Percentiles rank a stretch among this genome's conserved stretches.
These are phyloP conservation scores for Esperia sulphurella DNA, from an alignment of 2,888 invertebrate genomes.

Conservation along the genomic window DNA sequence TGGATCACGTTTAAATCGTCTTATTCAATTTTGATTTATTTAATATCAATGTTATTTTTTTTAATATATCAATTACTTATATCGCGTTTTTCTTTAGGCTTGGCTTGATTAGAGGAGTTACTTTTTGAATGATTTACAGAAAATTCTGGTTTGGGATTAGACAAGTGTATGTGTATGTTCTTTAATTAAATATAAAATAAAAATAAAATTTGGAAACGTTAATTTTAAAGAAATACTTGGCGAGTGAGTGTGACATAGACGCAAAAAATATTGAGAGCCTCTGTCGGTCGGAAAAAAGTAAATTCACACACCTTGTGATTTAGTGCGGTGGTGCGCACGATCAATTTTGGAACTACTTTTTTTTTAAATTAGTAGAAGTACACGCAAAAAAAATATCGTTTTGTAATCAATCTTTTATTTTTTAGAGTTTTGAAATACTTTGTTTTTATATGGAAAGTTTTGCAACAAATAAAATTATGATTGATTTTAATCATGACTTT, in stretches of 20 bases:
- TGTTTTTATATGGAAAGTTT: neutral
- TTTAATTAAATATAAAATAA: no score
- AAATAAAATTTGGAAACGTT: no score
- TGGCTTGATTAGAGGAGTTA: no score
- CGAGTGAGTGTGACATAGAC: neutral
- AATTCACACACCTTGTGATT: conserved; percentile 62
- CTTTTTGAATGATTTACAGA: no score
- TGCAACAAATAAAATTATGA: neutral
- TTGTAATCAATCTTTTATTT: conserved; percentile 42
- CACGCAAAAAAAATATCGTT: conserved; percentile 30
- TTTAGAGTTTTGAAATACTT: neutral
- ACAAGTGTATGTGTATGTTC: no score
- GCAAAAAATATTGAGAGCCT: conserved; percentile 31
- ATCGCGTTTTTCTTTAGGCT: no score
- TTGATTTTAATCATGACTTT: no score
- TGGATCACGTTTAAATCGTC: no score
- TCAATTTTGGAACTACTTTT: conserved; percentile 38
- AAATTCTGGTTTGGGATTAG: no score
- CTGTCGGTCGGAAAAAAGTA: conserved; percentile 39
- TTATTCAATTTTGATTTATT: no score
- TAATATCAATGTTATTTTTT: no score
- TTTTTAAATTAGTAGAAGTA: conserved; percentile 41
- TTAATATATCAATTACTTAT: no score
- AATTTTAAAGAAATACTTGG: neutral
- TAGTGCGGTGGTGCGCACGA: conserved; percentile 48